phyloP scores from a whole-genome alignment of 2,888 invertebrate genomes.

The Formica aserva region DNA sequence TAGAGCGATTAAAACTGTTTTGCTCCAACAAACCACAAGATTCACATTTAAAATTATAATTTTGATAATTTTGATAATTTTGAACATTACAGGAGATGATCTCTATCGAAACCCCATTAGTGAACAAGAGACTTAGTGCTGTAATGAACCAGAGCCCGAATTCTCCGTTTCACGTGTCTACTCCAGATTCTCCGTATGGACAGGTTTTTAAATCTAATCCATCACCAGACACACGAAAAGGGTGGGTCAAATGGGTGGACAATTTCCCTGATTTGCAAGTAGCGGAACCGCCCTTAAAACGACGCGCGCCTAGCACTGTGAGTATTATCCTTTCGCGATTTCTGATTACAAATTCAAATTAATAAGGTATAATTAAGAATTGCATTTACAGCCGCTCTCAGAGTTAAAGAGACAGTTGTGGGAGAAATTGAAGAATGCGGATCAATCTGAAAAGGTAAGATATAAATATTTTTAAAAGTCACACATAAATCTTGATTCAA shows the following conservation, averaged over 20 bases:
- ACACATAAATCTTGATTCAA: not conserved
- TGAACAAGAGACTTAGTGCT: constrained; percentile 80
- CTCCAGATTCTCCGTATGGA: constrained; percentile 88
- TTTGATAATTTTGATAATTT: not conserved
- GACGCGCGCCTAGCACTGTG: constrained; percentile 84
- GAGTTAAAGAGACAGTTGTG: constrained; percentile 83
- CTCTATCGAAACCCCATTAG: constrained; percentile 72
- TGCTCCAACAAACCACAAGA: not conserved
- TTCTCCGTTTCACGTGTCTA: constrained; percentile 86
- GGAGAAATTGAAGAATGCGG: constrained; percentile 81
- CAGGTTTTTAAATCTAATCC: constrained; percentile 86
- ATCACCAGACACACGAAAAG: constrained; percentile 86
- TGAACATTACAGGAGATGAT: constrained; percentile 59
- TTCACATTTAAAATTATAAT: not conserved
- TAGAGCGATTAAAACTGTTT: not conserved
- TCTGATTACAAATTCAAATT: not conserved
- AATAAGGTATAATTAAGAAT: not conserved
- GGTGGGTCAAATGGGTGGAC: constrained; percentile 86
- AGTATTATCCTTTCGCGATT: constrained; percentile 52
- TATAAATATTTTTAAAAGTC: constrained; percentile 14
- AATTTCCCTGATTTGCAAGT: constrained; percentile 85
- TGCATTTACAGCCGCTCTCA: constrained; percentile 81
- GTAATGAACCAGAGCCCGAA: constrained; percentile 81
- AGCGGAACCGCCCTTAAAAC: constrained; percentile 81
- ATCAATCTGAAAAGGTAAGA: constrained; percentile 67